A percentile compares a stretch with the other conserved stretches of the same genome.
Conservation (phyloP, 2,113 vertebrate genomes). For the Mirounga angustirostris region DNA sequence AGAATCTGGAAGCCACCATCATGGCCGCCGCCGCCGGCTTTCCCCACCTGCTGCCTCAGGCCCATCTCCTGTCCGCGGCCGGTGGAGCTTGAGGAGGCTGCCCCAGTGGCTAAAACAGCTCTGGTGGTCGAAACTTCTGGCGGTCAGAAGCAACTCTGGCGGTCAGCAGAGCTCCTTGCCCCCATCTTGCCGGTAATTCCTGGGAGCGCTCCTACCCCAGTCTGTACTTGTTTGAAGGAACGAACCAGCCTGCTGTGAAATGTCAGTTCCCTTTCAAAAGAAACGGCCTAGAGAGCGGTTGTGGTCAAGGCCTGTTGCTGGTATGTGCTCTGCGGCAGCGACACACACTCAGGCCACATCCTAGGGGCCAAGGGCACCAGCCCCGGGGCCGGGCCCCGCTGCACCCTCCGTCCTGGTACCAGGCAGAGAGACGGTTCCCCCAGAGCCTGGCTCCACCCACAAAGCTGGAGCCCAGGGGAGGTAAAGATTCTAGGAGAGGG, state of each 20-base stretch:
- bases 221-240: background rate
- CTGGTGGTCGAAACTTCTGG: background rate
- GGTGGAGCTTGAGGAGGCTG: background rate
- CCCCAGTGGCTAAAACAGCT: background rate
- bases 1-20: background rate
- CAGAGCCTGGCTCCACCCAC: background rate
- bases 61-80: rapidly evolving
- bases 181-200: background rate
- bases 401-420: background rate
- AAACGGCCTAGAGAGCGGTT: conserved; percentile 25
- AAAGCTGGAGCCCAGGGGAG: background rate
- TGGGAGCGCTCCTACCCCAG: rapidly evolving
- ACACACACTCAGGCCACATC: conserved; percentile 49
- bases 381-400: conserved; percentile 45
- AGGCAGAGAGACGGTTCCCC: background rate
- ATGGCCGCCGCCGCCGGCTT: background rate
- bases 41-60: background rate
- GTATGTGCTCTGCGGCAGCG: background rate
- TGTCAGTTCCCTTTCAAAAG: background rate
- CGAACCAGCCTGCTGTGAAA: background rate
- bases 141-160: background rate
- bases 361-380: background rate
- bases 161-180: rapidly evolving
- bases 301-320: conserved; percentile 68
- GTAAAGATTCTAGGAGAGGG: background rate